Conservation (phyloP, 2,797 vertebrate genomes). For the Dermochelys coriacea region DNA sequence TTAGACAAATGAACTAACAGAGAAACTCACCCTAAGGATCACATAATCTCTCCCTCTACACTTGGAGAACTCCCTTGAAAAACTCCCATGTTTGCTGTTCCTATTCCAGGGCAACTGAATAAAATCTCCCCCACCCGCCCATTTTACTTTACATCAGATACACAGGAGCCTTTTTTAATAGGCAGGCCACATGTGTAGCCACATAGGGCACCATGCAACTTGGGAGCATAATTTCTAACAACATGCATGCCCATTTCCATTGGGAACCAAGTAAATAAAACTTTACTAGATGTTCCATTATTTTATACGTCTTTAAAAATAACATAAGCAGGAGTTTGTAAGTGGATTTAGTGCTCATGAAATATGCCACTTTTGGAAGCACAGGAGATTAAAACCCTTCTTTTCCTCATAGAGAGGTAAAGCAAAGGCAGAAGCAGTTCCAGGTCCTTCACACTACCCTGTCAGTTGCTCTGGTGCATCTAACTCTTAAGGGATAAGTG, state of each 20-base stretch:
- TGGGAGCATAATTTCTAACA: not conserved
- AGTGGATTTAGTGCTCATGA: not conserved
- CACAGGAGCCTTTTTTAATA: conserved; percentile 21
- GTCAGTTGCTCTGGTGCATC: not conserved
- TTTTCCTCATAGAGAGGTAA: not conserved
- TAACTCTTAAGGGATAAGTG: not conserved
- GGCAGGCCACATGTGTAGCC: not conserved
- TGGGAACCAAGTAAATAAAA: conserved; percentile 47
- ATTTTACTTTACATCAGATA: not conserved
- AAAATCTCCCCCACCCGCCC: not conserved
- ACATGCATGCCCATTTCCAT: not conserved
- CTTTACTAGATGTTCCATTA: not conserved
- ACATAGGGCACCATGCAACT: fast-evolving
- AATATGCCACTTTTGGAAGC: not conserved
- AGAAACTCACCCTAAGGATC: not conserved
- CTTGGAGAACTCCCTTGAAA: not conserved
- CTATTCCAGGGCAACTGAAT: not conserved
- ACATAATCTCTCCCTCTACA: not conserved
- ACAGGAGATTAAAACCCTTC: not conserved
- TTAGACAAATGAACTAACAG: not conserved
- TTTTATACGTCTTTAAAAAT: not conserved
- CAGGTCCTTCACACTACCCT: not conserved
- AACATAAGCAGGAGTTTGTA: too few relatives aligned
- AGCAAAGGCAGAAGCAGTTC: not conserved
- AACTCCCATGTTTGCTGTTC: not conserved